Conservation (phyloP, 2,797 vertebrate genomes). For the Sphenopsis melanotis region DNA sequence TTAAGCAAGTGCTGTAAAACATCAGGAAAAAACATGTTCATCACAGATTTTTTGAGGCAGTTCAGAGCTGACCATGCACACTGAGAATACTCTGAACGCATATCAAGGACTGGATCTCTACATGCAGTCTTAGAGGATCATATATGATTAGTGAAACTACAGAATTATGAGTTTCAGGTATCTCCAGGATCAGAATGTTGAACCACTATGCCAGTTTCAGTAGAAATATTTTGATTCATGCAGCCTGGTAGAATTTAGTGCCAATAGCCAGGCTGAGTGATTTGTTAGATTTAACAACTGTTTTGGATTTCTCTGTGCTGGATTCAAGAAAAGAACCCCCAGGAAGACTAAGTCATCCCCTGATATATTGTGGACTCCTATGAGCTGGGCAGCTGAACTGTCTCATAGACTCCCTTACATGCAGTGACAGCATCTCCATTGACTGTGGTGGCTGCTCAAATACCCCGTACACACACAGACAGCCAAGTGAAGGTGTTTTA, state of each 20-base stretch:
- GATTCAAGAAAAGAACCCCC: background rate
- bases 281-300: background rate
- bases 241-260: background rate
- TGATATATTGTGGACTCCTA: background rate
- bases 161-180: background rate
- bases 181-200: background rate
- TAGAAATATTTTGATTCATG: background rate
- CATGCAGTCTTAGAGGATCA: background rate
- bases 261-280: background rate
- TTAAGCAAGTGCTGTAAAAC: background rate
- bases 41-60: background rate
- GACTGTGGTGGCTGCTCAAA: background rate
- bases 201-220: background rate
- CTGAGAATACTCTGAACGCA: background rate
- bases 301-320: background rate
- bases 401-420: background rate
- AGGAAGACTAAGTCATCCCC: background rate
- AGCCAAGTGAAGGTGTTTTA: background rate
- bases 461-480: accelerated
- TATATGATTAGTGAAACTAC: background rate
- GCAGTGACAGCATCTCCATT: background rate
- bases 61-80: background rate
- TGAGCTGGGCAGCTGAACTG: background rate
- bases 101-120: background rate
- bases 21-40: background rate